Evolutionary conservation across 1,140 invertebrate species (phyloP).

Genomic region (Diachasma alloeum): DNA sequence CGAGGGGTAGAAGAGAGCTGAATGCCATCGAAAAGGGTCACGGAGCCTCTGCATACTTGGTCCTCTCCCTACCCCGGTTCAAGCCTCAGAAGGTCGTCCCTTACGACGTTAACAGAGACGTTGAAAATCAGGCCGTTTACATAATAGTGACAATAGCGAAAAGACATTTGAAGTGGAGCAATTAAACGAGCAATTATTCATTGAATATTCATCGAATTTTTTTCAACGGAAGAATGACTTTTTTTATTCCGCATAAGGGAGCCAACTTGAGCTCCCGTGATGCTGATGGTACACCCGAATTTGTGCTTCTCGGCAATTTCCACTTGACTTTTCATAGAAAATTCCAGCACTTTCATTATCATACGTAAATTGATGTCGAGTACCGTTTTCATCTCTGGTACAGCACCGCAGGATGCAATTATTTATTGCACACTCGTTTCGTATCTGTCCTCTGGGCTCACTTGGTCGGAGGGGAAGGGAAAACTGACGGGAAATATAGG

Average conservation of each 20-base stretch:
- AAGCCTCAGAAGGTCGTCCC: background rate
- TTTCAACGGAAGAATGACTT: background rate
- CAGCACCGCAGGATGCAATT: constrained; percentile 27
- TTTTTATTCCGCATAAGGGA: background rate
- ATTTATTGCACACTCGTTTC: constrained; percentile 25
- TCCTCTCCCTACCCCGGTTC: background rate
- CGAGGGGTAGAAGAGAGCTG: background rate
- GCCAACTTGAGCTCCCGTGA: background rate
- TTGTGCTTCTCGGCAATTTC: constrained; percentile 24
- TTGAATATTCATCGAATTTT: constrained; percentile 30
- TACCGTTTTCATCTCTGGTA: constrained; percentile 3
- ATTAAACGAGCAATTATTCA: constrained; percentile 27
- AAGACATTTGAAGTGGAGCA: constrained; percentile 4
- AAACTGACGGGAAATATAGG: constrained; percentile 12
- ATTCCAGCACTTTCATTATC: constrained; percentile 27
- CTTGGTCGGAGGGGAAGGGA: background rate
- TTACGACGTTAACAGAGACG: background rate
- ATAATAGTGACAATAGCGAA: background rate
- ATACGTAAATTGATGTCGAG: constrained; percentile 35
- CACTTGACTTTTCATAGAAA: constrained; percentile 32
- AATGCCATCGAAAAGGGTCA: background rate
- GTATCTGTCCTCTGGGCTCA: background rate
- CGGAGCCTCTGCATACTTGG: background rate
- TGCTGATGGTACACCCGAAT: constrained; percentile 1
- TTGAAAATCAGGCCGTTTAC: background rate